These are phyloP conservation scores for Octomys mimax DNA, from an alignment of 2,797 vertebrate species.

Conservation along the genomic window DNA sequence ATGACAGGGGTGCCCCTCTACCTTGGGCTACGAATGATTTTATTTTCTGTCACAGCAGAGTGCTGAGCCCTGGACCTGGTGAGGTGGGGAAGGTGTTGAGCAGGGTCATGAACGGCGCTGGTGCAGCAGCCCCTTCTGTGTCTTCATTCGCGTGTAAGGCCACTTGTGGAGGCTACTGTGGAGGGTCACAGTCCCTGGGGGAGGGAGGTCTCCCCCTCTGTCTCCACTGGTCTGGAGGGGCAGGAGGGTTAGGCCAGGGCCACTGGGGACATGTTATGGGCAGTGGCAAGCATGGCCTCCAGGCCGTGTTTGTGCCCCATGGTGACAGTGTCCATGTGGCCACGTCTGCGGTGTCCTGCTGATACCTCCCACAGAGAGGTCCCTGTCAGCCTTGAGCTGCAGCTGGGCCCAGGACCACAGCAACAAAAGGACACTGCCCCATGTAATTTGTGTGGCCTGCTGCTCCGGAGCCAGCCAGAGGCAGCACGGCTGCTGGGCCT, in stretches of 20 bases:
- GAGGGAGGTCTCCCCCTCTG: no score
- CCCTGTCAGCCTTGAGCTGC: neutral
- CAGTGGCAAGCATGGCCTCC: neutral
- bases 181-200: no score
- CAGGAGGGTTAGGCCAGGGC: neutral
- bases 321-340: neutral
- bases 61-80: neutral
- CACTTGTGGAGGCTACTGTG: neutral
- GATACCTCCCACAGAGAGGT: neutral
- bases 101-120: no score
- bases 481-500: no score
- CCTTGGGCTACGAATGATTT: neutral
- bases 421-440: neutral
- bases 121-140: no score
- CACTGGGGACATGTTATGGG: neutral
- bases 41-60: neutral
- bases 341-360: neutral
- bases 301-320: no score
- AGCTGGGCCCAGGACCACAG: neutral
- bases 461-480: neutral
- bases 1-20: neutral
- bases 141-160: no score
- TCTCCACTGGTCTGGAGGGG: neutral
- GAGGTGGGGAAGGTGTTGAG: neutral
- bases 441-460: rapidly evolving